These are phyloP conservation scores for Gastrophysa polygoni DNA, from an alignment of 2,888 invertebrate genomes.

Conservation along the genomic window DNA sequence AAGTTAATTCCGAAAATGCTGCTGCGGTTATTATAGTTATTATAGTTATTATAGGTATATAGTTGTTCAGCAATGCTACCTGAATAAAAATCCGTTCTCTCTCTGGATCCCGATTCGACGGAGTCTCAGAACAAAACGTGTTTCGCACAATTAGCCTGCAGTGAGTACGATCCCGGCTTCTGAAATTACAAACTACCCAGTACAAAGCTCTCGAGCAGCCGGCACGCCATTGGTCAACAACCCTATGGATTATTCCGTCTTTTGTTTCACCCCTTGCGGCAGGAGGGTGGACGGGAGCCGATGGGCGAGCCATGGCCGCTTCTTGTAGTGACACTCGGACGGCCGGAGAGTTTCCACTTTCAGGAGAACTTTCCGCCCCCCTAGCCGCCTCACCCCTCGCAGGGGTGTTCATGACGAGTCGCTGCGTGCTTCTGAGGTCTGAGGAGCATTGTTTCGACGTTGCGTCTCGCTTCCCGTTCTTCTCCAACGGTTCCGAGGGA, in stretches of 20 bases:
- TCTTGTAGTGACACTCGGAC: slow-evolving; percentile 59
- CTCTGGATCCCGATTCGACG: background rate
- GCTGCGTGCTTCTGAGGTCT: slow-evolving; percentile 35
- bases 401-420: slow-evolving; percentile 42
- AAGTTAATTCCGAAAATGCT: no score
- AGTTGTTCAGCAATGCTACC: background rate
- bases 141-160: slow-evolving; percentile 38
- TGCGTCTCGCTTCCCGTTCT: slow-evolving; percentile 29
- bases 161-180: slow-evolving; percentile 32
- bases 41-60: no score
- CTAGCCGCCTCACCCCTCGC: slow-evolving; percentile 29
- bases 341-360: slow-evolving; percentile 54
- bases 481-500: slow-evolving; percentile 13
- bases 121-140: background rate
- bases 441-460: slow-evolving; percentile 42
- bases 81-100: background rate
- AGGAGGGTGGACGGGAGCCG: slow-evolving; percentile 47
- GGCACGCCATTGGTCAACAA: slow-evolving; percentile 58
- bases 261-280: slow-evolving; percentile 57
- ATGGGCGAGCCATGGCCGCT: slow-evolving; percentile 58
- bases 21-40: no score
- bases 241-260: slow-evolving; percentile 60
- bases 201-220: slow-evolving; percentile 27
- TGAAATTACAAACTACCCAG: slow-evolving; percentile 32
- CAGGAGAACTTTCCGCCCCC: slow-evolving; percentile 39